Base-by-base conservation (phyloP, 2,113 vertebrate genomes). In the Tragelaphus scriptus region DNA sequence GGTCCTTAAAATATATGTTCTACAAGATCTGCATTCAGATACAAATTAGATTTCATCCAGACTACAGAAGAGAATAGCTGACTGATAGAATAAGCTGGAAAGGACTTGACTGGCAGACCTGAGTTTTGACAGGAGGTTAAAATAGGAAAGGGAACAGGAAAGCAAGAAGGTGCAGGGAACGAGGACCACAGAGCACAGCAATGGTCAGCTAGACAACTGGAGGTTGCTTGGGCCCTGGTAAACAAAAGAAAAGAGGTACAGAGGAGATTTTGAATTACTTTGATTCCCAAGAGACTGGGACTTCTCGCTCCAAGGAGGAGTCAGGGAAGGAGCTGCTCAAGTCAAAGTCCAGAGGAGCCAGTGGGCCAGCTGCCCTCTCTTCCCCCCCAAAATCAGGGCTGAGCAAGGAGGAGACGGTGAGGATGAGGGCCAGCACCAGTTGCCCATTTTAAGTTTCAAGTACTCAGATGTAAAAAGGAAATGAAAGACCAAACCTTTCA, bases 11-110 rank as follows among this genome's bases (percentile, higher is more conserved):
- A 88, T 44, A 36, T 13, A 56, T 44, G 53, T 85, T 68, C n/a
- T 84, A 40, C 36, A 85, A 87, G 15, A 23, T 87, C 26, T 90
- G 36, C 55, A 90, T 94, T 91, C 77, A 93, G 65, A 96, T 28
- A 71, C 80, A 84, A 97, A 94, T 95, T 96, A 90, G 87, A 95
- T 96, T 93, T 93, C 79, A 71, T 26, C 53, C 59, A 93, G 86
- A 79, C 56, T 6, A 49, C 59, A 53, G n/a, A 95, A 68, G 2
- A 56, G 5, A 40, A 87, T 47, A 55, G 56, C 7, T 95, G 75
- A 71, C 51, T 49, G n/a, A 47, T 23, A 82, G 59, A 65, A 13
- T 71, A 81, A 55, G 59, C 49, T n/a, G 11, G 51, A 44, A n/a
- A 91, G 53, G 30, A 63, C 58, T 6, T 28, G 85, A 85, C 19